Percentiles rank a stretch among this genome's conserved stretches.
Conservation (phyloP, 2,888 invertebrate species). For the Mythimna albipuncta region DNA sequence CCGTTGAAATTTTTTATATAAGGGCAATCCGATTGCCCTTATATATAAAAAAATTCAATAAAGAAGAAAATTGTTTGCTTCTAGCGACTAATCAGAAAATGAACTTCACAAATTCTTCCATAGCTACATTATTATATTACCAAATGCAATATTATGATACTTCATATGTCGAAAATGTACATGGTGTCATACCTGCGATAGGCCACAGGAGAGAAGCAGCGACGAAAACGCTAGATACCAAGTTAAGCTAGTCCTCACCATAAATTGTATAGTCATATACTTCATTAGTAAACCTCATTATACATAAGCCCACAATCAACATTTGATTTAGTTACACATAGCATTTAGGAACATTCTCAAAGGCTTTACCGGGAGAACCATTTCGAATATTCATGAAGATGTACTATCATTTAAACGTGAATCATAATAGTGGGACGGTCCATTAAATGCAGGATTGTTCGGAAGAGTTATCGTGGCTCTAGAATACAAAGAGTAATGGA, state of each 20-base stretch:
- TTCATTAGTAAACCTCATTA: conserved; percentile 24
- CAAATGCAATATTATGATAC: not conserved
- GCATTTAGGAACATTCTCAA: conserved; percentile 17
- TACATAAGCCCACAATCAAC: conserved; percentile 33
- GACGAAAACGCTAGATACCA: not conserved
- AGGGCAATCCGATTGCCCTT: no score
- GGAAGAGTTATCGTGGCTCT: not conserved
- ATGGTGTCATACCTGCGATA: not conserved
- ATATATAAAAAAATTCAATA: no score
- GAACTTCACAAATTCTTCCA: not conserved
- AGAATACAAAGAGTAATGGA: not conserved
- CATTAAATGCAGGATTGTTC: conserved; percentile 5
- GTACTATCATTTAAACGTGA: conserved; percentile 35
- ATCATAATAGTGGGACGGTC: conserved; percentile 18
- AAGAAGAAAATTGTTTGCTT: not conserved
- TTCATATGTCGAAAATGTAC: not conserved
- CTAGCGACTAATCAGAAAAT: not conserved
- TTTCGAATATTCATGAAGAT: conserved; percentile 42
- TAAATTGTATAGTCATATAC: conserved; percentile 17
- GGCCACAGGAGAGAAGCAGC: not conserved
- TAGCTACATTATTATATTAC: not conserved
- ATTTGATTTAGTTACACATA: conserved; percentile 19
- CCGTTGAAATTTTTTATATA: no score
- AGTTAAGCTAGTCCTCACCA: not conserved
- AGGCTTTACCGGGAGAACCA: conserved; percentile 17